A percentile compares a stretch with the other conserved stretches of the same genome.
Evolutionary conservation across 2,113 vertebrate species (phyloP).

Genomic region (Trematocara variabile): DNA sequence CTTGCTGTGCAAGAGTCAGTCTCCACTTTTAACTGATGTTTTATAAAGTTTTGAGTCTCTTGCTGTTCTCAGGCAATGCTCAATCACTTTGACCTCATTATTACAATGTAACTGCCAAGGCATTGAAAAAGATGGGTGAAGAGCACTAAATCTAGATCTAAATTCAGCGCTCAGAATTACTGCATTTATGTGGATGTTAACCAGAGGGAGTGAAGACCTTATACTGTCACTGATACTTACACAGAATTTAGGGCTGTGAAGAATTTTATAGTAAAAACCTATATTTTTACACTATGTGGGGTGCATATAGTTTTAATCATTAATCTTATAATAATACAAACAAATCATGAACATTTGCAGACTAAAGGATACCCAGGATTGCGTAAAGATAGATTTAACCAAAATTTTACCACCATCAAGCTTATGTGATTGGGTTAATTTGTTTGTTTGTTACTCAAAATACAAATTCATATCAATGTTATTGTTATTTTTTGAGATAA

Average conservation of each 20-base stretch:
- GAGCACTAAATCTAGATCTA: background rate
- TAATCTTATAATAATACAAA: background rate
- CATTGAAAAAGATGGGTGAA: background rate
- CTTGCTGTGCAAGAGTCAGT: background rate
- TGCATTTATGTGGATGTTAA: background rate
- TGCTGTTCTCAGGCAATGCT: background rate
- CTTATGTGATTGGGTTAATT: background rate
- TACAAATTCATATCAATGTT: background rate
- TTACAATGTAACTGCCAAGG: background rate
- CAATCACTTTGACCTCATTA: slow-evolving; percentile 41
- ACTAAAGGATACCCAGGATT: background rate
- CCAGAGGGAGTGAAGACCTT: background rate
- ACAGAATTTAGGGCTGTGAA: background rate
- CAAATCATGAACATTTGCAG: background rate
- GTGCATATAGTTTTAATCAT: background rate
- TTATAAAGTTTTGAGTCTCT: slow-evolving; percentile 11
- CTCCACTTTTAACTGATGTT: background rate
- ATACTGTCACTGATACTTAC: background rate
- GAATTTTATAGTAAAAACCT: background rate
- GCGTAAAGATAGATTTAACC: background rate
- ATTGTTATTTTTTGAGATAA: background rate
- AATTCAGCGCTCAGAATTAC: background rate
- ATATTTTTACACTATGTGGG: background rate
- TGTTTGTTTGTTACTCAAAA: background rate
- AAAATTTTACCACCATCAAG: background rate